Evolutionary conservation across 2,888 invertebrate genomes (phyloP).

Genomic region (Zaprionus obscuricornis): DNA sequence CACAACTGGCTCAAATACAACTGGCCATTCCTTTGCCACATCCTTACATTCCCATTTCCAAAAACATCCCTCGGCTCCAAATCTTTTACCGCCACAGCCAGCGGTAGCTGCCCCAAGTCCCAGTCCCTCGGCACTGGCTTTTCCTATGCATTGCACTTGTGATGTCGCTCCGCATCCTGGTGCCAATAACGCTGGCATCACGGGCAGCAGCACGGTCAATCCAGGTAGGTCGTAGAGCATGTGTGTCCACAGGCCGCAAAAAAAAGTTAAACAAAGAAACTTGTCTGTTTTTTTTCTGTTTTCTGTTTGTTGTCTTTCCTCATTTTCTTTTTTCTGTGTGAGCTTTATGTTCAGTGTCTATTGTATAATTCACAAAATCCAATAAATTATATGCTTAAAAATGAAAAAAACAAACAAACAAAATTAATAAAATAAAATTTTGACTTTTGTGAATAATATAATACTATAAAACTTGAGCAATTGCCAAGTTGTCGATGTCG

Average conservation of each 20-base stretch:
- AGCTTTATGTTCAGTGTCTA: conserved; percentile 28
- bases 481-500: conserved; percentile 20
- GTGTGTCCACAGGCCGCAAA: conserved; percentile 47
- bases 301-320: not conserved
- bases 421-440: not conserved
- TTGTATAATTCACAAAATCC: conserved; percentile 32
- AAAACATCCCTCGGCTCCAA: conserved; percentile 81
- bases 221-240: conserved; percentile 84
- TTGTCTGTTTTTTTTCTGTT: conserved; percentile 28
- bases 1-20: conserved; percentile 16
- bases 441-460: conserved; percentile 40
- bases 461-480: conserved; percentile 17
- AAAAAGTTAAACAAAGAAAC: not conserved
- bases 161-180: conserved; percentile 76
- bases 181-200: conserved; percentile 40
- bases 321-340: conserved; percentile 30
- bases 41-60: conserved; percentile 80
- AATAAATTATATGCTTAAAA: not conserved
- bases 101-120: conserved; percentile 72
- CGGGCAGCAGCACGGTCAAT: conserved; percentile 57
- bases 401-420: too few relatives aligned
- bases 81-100: conserved; percentile 73
- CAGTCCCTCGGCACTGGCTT: conserved; percentile 77
- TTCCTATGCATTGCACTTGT: conserved; percentile 80
- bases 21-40: conserved; percentile 48